Evolutionary conservation across 2,113 vertebrate species (phyloP), one percentile per base, ranked within the genome.

Genomic region (Myiagra hebetior): DNA sequence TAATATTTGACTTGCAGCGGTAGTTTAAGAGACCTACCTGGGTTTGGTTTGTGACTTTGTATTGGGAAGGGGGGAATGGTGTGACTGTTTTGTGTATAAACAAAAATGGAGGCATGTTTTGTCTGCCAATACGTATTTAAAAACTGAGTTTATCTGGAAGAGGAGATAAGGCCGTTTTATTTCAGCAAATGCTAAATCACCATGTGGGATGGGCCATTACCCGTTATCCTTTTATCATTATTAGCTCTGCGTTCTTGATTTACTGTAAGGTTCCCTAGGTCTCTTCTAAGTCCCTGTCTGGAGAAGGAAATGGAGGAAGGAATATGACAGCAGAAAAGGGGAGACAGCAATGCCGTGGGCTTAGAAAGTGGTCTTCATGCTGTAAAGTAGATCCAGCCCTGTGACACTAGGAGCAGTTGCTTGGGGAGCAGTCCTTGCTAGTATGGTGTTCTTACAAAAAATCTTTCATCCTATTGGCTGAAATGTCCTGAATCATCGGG

Each of bases 41-140:
- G 5, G 19, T 68, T 93, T 30, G 14, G 4, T 84, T 72, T 63
- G 37, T 19, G 19, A 28, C 5, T 52, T 94, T 78, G 67, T 20
- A 26, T 20, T 9, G 75, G 31, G 8, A 6, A 1, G 7, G 3
- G 4, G 4, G 5, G 1, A 47, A 20, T 30, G 3, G 24, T 57
- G 15, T 31, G 30, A 44, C 31, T 64, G 7, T 14, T 95, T 62
- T 42, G 13, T 9, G 12, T 23, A 11, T 23, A 77, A 72, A 39
- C 4, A 13, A 69, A 69, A 79, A 80, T 33, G 7, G 13, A 73
- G 13, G 11, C 11, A 50, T 69, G 0, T 39, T 73, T 63, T 55
- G 5, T 35, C 24, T 65, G 7, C 18, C 22, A 44, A 7, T 41
- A 15, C 74, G 3, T 53, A 37, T 76, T 87, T 74, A 53, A 69